Conservation (phyloP, 2,113 vertebrate species). For the Calonectris borealis region DNA sequence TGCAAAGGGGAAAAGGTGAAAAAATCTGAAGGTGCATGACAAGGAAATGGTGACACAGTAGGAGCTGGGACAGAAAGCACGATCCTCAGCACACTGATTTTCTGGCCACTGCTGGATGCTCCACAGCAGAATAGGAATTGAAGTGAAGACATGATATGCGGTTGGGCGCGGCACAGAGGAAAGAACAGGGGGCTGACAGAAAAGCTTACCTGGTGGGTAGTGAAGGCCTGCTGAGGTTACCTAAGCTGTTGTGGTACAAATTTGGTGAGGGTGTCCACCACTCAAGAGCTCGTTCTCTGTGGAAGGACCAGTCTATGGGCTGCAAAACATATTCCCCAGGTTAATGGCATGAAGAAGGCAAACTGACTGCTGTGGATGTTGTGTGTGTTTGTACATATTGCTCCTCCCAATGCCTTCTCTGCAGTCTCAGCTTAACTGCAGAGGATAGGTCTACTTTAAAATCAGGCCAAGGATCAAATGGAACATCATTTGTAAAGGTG, state of each 20-base stretch:
- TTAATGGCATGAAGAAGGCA: background rate
- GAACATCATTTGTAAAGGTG: background rate
- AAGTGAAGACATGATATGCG: rapidly evolving
- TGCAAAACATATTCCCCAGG: background rate
- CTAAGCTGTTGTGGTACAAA: background rate
- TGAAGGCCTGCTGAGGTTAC: background rate
- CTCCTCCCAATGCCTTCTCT: background rate
- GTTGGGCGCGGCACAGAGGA: background rate
- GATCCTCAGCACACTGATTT: background rate
- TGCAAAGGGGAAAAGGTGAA: background rate
- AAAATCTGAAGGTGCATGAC: background rate
- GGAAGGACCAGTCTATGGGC: rapidly evolving
- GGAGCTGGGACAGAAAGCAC: background rate
- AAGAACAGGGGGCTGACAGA: background rate
- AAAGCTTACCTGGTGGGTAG: background rate
- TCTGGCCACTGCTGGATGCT: background rate
- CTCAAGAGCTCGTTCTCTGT: background rate
- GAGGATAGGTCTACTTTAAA: background rate
- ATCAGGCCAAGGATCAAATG: background rate
- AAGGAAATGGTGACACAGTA: background rate
- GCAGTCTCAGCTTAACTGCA: background rate
- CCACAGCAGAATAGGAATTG: background rate
- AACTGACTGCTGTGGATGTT: background rate
- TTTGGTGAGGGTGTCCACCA: background rate
- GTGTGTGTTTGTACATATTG: background rate